Percentiles rank a stretch among this genome's conserved stretches.
Evolutionary conservation across 2,113 vertebrate genomes (phyloP).

Genomic region (Corythornis vintsioides): DNA sequence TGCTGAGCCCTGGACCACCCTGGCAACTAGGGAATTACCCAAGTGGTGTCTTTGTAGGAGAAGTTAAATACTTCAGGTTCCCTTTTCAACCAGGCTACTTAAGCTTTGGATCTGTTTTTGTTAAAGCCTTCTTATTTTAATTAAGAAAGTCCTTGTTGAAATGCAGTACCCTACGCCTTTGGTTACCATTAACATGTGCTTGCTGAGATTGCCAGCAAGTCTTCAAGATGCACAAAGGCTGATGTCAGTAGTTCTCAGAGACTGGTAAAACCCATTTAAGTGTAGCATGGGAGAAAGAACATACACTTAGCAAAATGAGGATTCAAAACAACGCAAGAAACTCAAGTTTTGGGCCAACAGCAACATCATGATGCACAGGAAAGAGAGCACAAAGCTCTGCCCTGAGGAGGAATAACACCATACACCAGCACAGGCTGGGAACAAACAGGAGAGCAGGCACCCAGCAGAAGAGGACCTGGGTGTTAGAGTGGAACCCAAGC

Average conservation of each 20-base stretch:
- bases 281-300: background rate
- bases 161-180: background rate
- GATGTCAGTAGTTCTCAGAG: background rate
- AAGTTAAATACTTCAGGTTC: conserved; percentile 8
- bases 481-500: background rate
- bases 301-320: background rate
- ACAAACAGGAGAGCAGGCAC: background rate
- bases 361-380: background rate
- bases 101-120: conserved; percentile 9
- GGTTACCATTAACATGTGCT: background rate
- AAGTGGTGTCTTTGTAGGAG: background rate
- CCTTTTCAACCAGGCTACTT: conserved; percentile 2
- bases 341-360: background rate
- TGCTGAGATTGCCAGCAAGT: background rate
- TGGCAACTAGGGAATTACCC: background rate
- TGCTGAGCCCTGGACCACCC: background rate
- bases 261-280: background rate
- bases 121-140: conserved; percentile 41
- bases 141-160: conserved; percentile 17
- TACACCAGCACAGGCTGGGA: background rate
- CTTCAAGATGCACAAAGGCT: background rate
- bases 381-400: background rate
- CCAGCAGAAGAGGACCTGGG: background rate
- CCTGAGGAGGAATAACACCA: background rate
- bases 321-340: background rate